Evolutionary conservation across 2,797 vertebrate genomes (phyloP).

Genomic region (Tangara arthus): DNA sequence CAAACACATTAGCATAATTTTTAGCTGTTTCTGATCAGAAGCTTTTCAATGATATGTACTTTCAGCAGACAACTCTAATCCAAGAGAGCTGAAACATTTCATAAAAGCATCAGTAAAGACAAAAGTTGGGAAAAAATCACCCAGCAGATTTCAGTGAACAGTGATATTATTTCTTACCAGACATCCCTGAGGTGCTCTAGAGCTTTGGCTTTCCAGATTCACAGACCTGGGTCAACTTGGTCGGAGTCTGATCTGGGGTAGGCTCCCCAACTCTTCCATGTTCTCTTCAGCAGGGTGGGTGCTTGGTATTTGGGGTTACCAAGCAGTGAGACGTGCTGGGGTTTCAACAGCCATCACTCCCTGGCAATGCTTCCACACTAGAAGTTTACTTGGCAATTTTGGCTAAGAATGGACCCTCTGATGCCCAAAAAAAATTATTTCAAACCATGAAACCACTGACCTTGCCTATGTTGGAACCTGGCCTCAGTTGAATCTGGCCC

Average conservation of each 20-base stretch:
- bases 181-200: not conserved
- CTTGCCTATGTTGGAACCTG: not conserved
- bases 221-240: not conserved
- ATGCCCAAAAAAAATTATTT: not conserved
- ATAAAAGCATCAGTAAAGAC: not conserved
- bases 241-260: not conserved
- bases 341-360: not conserved
- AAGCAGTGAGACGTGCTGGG: not conserved
- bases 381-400: not conserved
- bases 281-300: rapidly evolving
- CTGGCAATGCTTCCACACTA: not conserved
- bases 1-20: not conserved
- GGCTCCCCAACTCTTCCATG: not conserved
- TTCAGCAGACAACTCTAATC: not conserved
- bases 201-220: not conserved
- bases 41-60: not conserved
- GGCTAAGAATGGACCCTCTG: not conserved
- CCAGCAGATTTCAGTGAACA: not conserved
- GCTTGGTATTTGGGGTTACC: not conserved
- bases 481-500: not conserved
- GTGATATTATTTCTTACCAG: not conserved
- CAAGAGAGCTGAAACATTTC: not conserved
- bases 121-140: not conserved
- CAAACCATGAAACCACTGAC: not conserved
- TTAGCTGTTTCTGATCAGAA: not conserved